Evolutionary conservation across 2,113 vertebrate genomes (phyloP), one percentile per base, ranked within the genome.

Genomic region (Salvelinus sp.): DNA sequence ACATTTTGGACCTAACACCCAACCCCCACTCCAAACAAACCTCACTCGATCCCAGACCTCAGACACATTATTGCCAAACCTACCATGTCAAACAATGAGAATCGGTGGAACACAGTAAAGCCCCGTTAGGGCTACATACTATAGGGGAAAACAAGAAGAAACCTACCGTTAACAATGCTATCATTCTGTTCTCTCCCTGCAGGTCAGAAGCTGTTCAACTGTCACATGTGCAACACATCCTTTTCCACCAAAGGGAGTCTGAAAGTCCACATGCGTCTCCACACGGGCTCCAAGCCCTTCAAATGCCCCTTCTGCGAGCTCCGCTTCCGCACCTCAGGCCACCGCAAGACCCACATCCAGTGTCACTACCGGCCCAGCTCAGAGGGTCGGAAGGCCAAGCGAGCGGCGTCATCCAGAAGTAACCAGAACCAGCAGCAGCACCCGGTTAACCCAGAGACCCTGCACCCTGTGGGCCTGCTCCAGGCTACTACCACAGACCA

Each of bases 261-360:
- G n/a, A 99, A 99, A 86, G 98, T 99, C 4, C 98, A 99, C 89
- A 99, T 99, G 98, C 96, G 98, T 0, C 88, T 99, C 68, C 98
- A 99, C 83, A 99, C 98, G 0, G 98, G 98, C 76, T 98, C 98
- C 74, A 99, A 99, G 83, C 98, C 98, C 4, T 99, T 99, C 90
- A 99, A 99, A 76, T 99, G 98, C 70, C 97, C 98, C 0, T 95
- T 96, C 87, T 99, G 98, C 4, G 98, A 99, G 6, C 91, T 97
- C 25, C 96, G 97, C 73, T 99, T 99, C 90, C 96, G 98, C 3
- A 99, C 98, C 0, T 99, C 98, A 0, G 98, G 98, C 5, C 96
- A 98, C 57, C 94, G 98, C 71, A 99, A 99, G 93, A 98, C 97
- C 0, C 98, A 99, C 88, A 98, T 99, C 91, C 97, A 98, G 79